Conservation (phyloP, 2,797 vertebrate genomes). For the Luscinia megarhynchos region DNA sequence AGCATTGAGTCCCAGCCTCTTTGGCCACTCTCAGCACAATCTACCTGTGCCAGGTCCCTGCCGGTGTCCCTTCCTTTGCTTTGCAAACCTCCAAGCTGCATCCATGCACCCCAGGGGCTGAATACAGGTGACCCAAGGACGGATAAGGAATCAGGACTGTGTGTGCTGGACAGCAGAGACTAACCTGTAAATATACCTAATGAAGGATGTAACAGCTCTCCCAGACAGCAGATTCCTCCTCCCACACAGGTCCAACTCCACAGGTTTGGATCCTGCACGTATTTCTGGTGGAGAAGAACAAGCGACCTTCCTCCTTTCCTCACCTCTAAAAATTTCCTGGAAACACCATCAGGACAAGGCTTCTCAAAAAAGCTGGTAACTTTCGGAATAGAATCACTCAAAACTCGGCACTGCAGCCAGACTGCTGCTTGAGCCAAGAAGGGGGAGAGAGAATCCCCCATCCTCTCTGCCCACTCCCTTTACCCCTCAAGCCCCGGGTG, state of each 20-base stretch:
- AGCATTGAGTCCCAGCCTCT: not conserved
- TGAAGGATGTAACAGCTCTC: not conserved
- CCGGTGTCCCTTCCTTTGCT: not conserved
- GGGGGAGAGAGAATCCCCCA: not conserved
- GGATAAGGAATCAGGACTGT: fast-evolving
- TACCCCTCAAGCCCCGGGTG: not conserved
- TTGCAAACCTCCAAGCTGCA: not conserved
- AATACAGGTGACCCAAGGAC: not conserved
- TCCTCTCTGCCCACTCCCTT: not conserved
- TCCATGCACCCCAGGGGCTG: not conserved
- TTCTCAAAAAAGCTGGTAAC: not conserved
- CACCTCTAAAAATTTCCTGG: not conserved
- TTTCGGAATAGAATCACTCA: not conserved
- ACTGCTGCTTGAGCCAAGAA: not conserved
- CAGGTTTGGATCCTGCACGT: not conserved
- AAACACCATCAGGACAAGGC: not conserved
- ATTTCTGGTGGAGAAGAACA: not conserved
- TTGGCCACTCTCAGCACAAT: not conserved
- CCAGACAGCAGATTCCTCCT: not conserved
- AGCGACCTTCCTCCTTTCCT: not conserved
- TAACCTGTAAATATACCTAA: not conserved
- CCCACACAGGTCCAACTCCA: not conserved
- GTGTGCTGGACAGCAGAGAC: not conserved
- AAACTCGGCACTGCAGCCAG: not conserved
- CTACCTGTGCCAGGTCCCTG: not conserved